These are phyloP conservation scores for Ciona savignyi DNA, from an alignment of 23 tunicate species.

Conservation along the genomic window DNA sequence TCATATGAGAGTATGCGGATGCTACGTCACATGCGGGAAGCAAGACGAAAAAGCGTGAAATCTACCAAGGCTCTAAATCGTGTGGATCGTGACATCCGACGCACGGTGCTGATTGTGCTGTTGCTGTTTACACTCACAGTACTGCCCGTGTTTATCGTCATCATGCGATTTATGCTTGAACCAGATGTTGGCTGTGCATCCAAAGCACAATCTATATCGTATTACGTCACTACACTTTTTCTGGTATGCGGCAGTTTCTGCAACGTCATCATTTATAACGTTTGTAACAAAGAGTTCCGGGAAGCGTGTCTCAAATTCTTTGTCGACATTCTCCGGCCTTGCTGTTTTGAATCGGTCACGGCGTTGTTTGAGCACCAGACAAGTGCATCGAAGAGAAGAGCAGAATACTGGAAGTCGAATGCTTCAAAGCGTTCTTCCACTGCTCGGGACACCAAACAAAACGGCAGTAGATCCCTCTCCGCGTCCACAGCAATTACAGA, in stretches of 20 bases:
- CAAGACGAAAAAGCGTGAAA: slow-evolving; percentile 33
- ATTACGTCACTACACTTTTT: slow-evolving; percentile 13
- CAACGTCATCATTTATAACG: slow-evolving; percentile 78
- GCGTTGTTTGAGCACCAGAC: too few relatives aligned
- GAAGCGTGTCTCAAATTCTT: slow-evolving; percentile 18
- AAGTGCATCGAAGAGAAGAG: too few relatives aligned
- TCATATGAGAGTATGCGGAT: slow-evolving; percentile 60
- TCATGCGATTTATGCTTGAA: neutral
- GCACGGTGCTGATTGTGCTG: slow-evolving; percentile 63
- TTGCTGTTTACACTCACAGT: slow-evolving; percentile 55
- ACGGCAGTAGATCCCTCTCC: too few relatives aligned
- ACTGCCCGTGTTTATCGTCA: slow-evolving; percentile 56
- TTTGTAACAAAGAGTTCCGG: slow-evolving; percentile 74
- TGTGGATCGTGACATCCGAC: slow-evolving; percentile 63
- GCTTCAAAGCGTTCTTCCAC: too few relatives aligned
- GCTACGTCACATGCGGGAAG: slow-evolving; percentile 54
- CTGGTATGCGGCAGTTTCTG: slow-evolving; percentile 50
- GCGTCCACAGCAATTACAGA: too few relatives aligned
- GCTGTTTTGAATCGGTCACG: too few relatives aligned
- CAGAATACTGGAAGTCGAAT: too few relatives aligned
- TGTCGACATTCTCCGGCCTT: too few relatives aligned
- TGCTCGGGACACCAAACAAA: too few relatives aligned
- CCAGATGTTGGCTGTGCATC: neutral
- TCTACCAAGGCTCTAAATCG: slow-evolving; percentile 29
- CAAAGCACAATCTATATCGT: neutral